A percentile compares a stretch with the other conserved stretches of the same genome.
phyloP scores from a whole-genome alignment of 2,797 vertebrate genomes.

The Argyrosomus regius region DNA sequence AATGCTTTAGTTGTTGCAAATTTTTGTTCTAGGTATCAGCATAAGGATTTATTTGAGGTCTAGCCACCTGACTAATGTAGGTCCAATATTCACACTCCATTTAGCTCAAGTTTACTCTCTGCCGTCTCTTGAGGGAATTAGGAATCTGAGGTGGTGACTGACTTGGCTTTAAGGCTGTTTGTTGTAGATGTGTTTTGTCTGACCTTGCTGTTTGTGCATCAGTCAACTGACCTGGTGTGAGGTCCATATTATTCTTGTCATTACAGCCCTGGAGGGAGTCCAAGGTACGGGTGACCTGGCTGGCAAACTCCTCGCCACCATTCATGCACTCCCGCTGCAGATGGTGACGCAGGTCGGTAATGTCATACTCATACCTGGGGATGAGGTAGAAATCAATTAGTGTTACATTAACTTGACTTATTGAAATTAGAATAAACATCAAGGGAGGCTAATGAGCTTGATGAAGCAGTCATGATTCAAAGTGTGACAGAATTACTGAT shows the following conservation, averaged over 20 bases:
- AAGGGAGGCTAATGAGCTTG: slow-evolving; percentile 8
- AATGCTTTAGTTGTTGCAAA: not conserved
- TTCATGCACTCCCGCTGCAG: slow-evolving; percentile 99
- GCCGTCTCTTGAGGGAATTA: not conserved
- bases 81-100: not conserved
- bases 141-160: too few species aligned
- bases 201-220: slow-evolving; percentile 13
- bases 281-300: slow-evolving; percentile 96
- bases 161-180: not conserved
- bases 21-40: not conserved
- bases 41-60: not conserved
- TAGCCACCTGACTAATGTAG: not conserved
- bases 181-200: not conserved
- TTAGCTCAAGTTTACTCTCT: not conserved
- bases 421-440: slow-evolving; percentile 22
- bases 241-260: slow-evolving; percentile 96
- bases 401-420: not conserved
- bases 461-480: slow-evolving; percentile 14
- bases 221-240: slow-evolving; percentile 90
- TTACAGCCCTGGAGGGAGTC: slow-evolving; percentile 98
- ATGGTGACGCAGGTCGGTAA: slow-evolving; percentile 96
- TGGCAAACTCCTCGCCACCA: slow-evolving; percentile 96
- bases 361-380: slow-evolving; percentile 95
- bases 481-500: slow-evolving; percentile 12
- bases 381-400: slow-evolving; percentile 42